A percentile compares a stretch with the other conserved stretches of the same genome.
phyloP scores from a whole-genome alignment of 2,888 invertebrate species.

The Vanessa cardui region DNA sequence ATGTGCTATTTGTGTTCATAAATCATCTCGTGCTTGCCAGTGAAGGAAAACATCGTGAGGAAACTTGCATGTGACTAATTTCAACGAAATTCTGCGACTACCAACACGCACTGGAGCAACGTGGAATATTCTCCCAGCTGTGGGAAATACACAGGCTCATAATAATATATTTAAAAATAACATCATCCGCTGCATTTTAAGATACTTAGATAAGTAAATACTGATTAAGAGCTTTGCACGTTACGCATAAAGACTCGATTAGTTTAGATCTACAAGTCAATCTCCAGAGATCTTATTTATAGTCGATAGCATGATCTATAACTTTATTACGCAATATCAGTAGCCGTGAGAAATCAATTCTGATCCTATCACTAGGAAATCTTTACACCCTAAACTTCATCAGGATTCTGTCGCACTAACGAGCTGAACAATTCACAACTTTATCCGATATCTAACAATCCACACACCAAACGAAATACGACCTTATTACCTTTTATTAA shows the following conservation, averaged over 20 bases:
- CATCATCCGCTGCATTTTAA: too few species aligned
- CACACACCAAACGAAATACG: constrained; percentile 20
- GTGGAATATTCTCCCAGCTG: too few species aligned
- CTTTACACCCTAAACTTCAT: constrained; percentile 49
- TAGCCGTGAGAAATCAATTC: constrained; percentile 46
- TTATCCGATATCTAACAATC: constrained; percentile 7
- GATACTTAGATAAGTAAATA: too few species aligned
- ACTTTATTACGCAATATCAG: constrained; percentile 27
- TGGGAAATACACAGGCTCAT: too few species aligned
- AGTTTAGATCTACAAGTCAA: not conserved
- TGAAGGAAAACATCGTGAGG: too few species aligned
- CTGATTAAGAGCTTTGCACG: not conserved
- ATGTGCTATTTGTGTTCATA: too few species aligned
- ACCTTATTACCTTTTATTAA: constrained; percentile 23
- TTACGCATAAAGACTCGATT: not conserved
- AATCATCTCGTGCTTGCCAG: too few species aligned
- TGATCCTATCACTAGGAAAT: constrained; percentile 55
- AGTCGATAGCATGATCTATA: not conserved
- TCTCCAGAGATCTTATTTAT: not conserved
- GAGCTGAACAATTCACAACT: constrained; percentile 47
- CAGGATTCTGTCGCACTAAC: constrained; percentile 59
- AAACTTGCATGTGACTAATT: too few species aligned
- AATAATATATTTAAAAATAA: too few species aligned
- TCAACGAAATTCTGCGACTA: too few species aligned
- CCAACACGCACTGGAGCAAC: too few species aligned